Evolutionary conservation across 2,113 vertebrate species (phyloP).

Genomic region (Malurus elegans): DNA sequence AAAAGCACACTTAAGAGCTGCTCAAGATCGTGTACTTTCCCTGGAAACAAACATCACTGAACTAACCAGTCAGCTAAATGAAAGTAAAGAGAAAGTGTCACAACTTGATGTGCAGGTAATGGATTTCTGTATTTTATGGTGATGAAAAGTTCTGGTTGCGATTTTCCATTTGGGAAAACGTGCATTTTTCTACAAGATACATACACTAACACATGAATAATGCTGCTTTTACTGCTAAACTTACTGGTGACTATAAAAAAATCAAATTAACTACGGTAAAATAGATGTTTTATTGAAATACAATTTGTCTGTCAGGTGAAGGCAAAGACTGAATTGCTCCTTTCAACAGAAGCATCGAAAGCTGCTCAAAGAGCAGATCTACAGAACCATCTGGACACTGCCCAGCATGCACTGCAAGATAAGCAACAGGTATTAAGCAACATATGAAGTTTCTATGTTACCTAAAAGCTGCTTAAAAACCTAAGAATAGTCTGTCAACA

Average conservation of each 20-base stretch:
- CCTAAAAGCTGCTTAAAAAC: background rate
- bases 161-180: background rate
- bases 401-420: slow-evolving; percentile 94
- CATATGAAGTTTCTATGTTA: background rate
- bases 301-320: slow-evolving; percentile 82
- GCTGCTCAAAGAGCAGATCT: slow-evolving; percentile 91
- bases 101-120: slow-evolving; percentile 94
- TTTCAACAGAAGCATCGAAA: slow-evolving; percentile 94
- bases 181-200: background rate
- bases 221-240: background rate
- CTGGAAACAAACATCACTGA: slow-evolving; percentile 85
- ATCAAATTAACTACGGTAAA: background rate
- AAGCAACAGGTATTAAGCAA: slow-evolving; percentile 88
- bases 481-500: background rate
- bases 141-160: background rate
- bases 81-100: slow-evolving; percentile 90
- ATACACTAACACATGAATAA: background rate
- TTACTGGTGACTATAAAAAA: background rate
- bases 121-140: background rate
- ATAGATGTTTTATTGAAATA: background rate
- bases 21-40: slow-evolving; percentile 88
- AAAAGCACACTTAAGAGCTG: slow-evolving; percentile 86
- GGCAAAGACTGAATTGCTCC: slow-evolving; percentile 93
- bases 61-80: slow-evolving; percentile 84
- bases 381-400: slow-evolving; percentile 93